These are phyloP conservation scores for Brachionichthys hirsutus DNA, from an alignment of 2,113 vertebrate genomes.

Conservation along the genomic window DNA sequence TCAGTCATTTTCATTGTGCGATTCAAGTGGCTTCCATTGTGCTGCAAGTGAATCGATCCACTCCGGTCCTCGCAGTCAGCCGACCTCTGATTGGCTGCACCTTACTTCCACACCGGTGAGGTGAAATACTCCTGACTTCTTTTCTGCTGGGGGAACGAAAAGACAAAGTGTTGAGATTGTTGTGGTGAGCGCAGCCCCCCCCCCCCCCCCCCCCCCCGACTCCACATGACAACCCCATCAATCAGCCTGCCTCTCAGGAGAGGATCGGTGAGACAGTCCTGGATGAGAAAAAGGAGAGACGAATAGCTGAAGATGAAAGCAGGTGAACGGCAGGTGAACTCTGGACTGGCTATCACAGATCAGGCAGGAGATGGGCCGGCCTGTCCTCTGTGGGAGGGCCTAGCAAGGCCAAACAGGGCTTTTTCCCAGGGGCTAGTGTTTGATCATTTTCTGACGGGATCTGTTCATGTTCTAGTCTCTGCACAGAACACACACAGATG, in stretches of 20 bases:
- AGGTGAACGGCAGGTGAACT: conserved; percentile 65
- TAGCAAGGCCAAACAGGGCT: conserved; percentile 19
- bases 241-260: conserved; percentile 14
- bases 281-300: background rate
- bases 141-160: background rate
- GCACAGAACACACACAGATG: conserved; percentile 18
- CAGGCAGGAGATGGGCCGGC: conserved; percentile 42
- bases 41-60: conserved; percentile 3
- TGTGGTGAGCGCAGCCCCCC: conserved; percentile 17
- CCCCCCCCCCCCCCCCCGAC: conserved; percentile 26
- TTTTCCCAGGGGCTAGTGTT: conserved; percentile 40
- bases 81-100: conserved; percentile 10
- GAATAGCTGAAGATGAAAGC: conserved; percentile 24
- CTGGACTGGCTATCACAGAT: conserved; percentile 61
- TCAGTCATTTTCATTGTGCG: background rate
- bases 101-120: conserved; percentile 8
- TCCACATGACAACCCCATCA: conserved; percentile 24
- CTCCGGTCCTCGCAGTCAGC: conserved; percentile 19
- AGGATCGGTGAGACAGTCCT: conserved; percentile 2
- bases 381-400: conserved; percentile 56
- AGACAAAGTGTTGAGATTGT: conserved; percentile 1
- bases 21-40: conserved; percentile 6
- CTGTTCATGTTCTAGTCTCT: conserved; percentile 2
- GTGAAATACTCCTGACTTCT: conserved; percentile 20
- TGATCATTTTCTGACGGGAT: conserved; percentile 28